A percentile compares a stretch with the other conserved stretches of the same genome.
These are phyloP conservation scores for Euura saliciscinereae DNA, from an alignment of 1,140 invertebrate genomes.

Conservation along the genomic window DNA sequence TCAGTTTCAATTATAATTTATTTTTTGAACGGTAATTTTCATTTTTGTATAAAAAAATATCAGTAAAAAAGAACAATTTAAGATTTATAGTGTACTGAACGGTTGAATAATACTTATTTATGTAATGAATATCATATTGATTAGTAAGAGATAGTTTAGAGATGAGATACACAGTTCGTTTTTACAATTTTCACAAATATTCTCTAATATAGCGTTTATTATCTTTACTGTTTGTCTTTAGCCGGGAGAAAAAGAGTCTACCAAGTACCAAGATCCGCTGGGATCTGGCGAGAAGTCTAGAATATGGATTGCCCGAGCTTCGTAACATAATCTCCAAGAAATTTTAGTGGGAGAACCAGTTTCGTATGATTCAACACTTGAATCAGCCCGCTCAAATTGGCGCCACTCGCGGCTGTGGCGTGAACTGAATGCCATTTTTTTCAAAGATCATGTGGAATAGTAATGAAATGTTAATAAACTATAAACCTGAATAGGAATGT, in stretches of 20 bases:
- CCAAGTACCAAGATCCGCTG: not conserved
- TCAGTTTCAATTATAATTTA: not conserved
- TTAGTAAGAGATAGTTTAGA: too few relatives aligned
- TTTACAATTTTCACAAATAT: too few relatives aligned
- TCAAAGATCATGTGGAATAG: not conserved
- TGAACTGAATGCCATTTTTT: not conserved
- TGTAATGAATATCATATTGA: too few relatives aligned
- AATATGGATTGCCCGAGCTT: slow-evolving; percentile 11
- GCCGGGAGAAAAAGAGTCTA: not conserved
- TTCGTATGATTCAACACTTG: not conserved
- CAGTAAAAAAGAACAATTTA: not conserved
- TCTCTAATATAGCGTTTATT: not conserved
- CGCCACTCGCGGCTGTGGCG: not conserved
- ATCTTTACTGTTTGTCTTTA: not conserved
- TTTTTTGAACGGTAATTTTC: not conserved
- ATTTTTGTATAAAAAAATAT: not conserved
- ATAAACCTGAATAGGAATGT: not conserved
- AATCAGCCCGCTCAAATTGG: not conserved
- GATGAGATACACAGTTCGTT: too few relatives aligned
- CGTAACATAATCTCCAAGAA: slow-evolving; percentile 18
- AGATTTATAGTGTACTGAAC: too few relatives aligned
- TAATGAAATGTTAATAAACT: too few relatives aligned
- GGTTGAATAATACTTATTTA: not conserved
- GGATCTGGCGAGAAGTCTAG: slow-evolving; percentile 14
- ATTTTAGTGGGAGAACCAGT: slow-evolving; percentile 25